Conservation (phyloP, 1,140 invertebrate genomes). For the Cherax quadricarinatus region DNA sequence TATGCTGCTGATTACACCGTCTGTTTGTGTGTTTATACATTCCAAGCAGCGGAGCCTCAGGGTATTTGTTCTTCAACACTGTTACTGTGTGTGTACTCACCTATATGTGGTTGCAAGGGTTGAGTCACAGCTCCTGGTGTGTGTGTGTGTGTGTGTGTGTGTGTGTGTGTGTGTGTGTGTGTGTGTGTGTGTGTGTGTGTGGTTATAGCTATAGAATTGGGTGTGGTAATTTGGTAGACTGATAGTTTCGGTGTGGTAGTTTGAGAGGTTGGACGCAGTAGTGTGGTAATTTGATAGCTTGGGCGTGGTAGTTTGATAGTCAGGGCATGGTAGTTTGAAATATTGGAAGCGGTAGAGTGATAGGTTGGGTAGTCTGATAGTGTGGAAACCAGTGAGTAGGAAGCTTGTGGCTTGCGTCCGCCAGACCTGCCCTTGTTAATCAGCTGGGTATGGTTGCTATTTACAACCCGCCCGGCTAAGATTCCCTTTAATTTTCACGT, state of each 20-base stretch:
- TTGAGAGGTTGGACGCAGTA: too few species aligned
- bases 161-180: not conserved
- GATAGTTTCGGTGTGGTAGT: too few species aligned
- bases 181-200: not conserved
- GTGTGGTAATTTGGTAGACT: too few species aligned
- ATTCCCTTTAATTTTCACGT: not conserved
- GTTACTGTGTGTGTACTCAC: not conserved
- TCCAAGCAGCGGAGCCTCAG: too few species aligned
- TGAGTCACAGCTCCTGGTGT: too few species aligned
- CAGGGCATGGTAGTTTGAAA: too few species aligned
- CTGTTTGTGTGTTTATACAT: not conserved
- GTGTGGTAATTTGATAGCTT: too few species aligned
- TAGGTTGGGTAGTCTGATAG: too few species aligned
- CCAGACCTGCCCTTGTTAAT: constrained; percentile 17
- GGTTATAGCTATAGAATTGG: too few species aligned
- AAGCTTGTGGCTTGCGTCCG: not conserved
- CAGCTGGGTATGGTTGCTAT: not conserved
- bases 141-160: not conserved
- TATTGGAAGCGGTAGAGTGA: too few species aligned
- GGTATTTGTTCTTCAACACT: not conserved
- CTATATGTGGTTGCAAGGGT: not conserved
- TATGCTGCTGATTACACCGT: not conserved
- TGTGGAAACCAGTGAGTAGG: not conserved
- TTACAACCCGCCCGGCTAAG: not conserved
- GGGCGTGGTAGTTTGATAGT: too few species aligned